A percentile compares a stretch with the other conserved stretches of the same genome.
These are phyloP conservation scores for Chrysomallon squamiferum DNA, from an alignment of 1,140 invertebrate species.

Conservation along the genomic window DNA sequence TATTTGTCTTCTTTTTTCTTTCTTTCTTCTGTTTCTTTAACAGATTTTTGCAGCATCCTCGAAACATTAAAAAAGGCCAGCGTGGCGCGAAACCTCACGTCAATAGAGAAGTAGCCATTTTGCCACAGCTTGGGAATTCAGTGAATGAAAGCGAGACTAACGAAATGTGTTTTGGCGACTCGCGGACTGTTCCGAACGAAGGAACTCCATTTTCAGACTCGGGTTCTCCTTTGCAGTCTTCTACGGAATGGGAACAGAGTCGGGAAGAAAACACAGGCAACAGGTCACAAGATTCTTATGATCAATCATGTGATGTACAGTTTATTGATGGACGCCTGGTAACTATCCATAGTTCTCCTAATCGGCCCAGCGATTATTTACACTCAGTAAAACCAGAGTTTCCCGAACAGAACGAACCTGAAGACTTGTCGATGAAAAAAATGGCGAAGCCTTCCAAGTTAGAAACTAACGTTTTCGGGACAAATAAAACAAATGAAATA, in stretches of 20 bases:
- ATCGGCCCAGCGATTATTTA: no score
- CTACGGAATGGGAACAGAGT: background rate
- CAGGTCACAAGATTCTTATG: background rate
- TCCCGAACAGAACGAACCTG: conserved; percentile 25
- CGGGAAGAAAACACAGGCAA: background rate
- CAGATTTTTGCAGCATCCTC: conserved; percentile 54
- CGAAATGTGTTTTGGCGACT: background rate
- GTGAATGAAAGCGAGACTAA: no score
- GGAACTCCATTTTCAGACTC: no score
- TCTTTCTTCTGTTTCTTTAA: no score
- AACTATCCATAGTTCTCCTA: background rate
- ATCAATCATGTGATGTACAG: background rate
- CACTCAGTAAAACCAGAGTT: background rate
- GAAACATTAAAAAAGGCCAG: conserved; percentile 54
- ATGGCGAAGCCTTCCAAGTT: no score
- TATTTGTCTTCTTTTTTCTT: no score
- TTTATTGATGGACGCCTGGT: background rate
- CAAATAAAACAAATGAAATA: no score
- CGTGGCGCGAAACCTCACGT: conserved; percentile 52
- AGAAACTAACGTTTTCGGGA: no score
- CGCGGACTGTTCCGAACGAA: background rate
- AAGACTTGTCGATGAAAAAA: conserved; percentile 28
- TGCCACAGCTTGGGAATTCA: background rate
- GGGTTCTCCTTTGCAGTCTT: no score
- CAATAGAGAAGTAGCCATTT: conserved; percentile 1